A percentile compares a stretch with the other conserved stretches of the same genome.
phyloP scores from a whole-genome alignment of 1,140 invertebrate species.

The Elysia chlorotica region DNA sequence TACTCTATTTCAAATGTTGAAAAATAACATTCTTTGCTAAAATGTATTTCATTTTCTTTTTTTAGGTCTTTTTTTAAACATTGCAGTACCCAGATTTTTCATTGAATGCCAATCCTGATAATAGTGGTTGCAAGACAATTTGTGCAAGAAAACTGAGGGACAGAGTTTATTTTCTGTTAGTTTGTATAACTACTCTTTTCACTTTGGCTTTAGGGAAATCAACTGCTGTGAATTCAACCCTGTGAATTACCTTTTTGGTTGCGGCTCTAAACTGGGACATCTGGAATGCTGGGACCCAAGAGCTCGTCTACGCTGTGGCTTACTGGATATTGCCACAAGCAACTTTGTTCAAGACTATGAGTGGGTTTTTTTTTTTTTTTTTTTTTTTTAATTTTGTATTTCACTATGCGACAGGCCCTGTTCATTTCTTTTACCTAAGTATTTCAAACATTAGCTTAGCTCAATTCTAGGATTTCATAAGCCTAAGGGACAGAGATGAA shows the following conservation, averaged over 20 bases:
- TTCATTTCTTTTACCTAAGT: no score
- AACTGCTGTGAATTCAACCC: slow-evolving; percentile 90
- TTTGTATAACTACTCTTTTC: slow-evolving; percentile 12
- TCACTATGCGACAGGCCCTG: no score
- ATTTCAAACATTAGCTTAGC: no score
- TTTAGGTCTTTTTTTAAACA: no score
- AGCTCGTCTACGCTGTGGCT: slow-evolving; percentile 74
- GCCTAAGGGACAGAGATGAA: no score
- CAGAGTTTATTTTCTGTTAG: no score
- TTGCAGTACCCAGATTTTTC: not conserved
- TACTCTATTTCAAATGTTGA: not conserved
- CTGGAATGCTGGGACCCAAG: slow-evolving; percentile 95
- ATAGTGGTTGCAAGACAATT: not conserved
- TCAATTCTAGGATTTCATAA: no score
- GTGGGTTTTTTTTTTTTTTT: no score
- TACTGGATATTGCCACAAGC: slow-evolving; percentile 84
- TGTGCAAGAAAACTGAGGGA: not conserved
- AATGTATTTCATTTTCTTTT: no score
- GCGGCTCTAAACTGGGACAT: slow-evolving; percentile 89
- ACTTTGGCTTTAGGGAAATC: slow-evolving; percentile 48
- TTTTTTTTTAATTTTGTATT: no score
- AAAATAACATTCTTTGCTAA: no score
- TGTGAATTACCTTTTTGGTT: slow-evolving; percentile 82
- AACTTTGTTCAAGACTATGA: slow-evolving; percentile 68
- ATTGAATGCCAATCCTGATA: not conserved